Percentiles rank a stretch among this genome's conserved stretches.
phyloP scores from a whole-genome alignment of 2,888 invertebrate species.

The Apodemia duryi region DNA sequence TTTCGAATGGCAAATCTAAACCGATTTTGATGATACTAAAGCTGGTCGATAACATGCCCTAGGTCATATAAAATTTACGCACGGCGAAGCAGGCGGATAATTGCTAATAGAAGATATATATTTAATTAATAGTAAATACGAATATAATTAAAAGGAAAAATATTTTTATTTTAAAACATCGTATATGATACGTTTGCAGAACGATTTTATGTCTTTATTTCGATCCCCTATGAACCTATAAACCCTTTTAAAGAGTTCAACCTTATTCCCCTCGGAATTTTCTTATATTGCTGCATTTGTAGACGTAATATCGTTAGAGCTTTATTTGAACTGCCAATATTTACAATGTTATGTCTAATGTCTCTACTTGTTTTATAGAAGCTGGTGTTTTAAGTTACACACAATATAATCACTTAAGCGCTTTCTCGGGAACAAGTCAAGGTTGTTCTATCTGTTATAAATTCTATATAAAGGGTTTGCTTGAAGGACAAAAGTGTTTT shows the following conservation, averaged over 20 bases:
- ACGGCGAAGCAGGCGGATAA: too few relatives aligned
- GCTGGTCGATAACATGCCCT: too few relatives aligned
- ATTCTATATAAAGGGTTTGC: too few relatives aligned
- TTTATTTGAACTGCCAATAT: conserved; percentile 14
- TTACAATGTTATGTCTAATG: conserved; percentile 11
- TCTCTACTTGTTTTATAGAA: conserved; percentile 1
- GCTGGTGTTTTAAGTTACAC: not conserved
- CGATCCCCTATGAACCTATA: conserved; percentile 10
- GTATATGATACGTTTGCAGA: conserved; percentile 8
- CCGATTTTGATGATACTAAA: too few relatives aligned
- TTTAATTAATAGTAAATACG: not conserved
- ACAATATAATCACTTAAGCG: not conserved
- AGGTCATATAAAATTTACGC: too few relatives aligned
- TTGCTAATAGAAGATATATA: not conserved
- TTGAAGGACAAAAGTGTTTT: too few relatives aligned
- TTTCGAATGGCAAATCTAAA: too few relatives aligned
- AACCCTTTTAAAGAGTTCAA: conserved; percentile 13
- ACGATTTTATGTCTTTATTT: conserved; percentile 4
- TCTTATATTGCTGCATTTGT: conserved; percentile 14
- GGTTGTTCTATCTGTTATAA: too few relatives aligned
- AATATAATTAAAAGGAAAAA: not conserved
- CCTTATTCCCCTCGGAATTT: conserved; percentile 10
- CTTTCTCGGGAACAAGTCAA: too few relatives aligned
- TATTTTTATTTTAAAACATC: conserved; percentile 1
- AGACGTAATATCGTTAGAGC: conserved; percentile 14